Evolutionary conservation across 1,140 invertebrate species (phyloP), one percentile per base, ranked within the genome.

Genomic region (Andricus grossulariae): DNA sequence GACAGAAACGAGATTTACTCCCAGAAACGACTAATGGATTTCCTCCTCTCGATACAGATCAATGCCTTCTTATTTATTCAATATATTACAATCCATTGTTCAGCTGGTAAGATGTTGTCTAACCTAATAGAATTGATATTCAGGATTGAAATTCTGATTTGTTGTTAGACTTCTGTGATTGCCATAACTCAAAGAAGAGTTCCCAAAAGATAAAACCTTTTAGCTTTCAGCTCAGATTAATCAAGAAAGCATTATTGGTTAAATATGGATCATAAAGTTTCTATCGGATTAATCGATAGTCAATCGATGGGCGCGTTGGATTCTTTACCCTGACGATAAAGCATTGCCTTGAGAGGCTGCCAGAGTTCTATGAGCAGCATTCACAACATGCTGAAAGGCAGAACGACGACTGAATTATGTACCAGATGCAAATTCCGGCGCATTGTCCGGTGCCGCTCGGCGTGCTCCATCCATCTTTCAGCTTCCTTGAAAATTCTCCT

Each of bases 381-480:
- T 80, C 79, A 75, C 52, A 32, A 73, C 79, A 72, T 71, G 75
- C 73, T 75, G 73, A 15, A 72, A 77, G 72, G 66, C 76, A 70
- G 55, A 51, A 82, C 84, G 80, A 80, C 76, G 77, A 60, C 81
- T 84, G 84, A 84, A 85, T 85, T 83, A 85, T 84, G 83, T 81
- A 85, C 81, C 81, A 81, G 81, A 84, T 85, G 83, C 83, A 84
- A 85, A 85, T 85, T 19, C 39, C n/a, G 51, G 73, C 76, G 78
- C 80, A 85, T 85, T 82, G 80, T 85, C 80, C 80, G 75, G 52
- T 80, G 77, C 76, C 74, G 78, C 76, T 72, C 75, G 74, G 18
- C 76, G 73, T 70, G 74, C 78, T 76, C 74, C 80, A 83, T 85
- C 76, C 80, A 73, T 85, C 82, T 85, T 79, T 75, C 74, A 50